These are phyloP conservation scores for Periophthalmodon schlosseri DNA, from an alignment of 2,113 vertebrate species.

Conservation along the genomic window DNA sequence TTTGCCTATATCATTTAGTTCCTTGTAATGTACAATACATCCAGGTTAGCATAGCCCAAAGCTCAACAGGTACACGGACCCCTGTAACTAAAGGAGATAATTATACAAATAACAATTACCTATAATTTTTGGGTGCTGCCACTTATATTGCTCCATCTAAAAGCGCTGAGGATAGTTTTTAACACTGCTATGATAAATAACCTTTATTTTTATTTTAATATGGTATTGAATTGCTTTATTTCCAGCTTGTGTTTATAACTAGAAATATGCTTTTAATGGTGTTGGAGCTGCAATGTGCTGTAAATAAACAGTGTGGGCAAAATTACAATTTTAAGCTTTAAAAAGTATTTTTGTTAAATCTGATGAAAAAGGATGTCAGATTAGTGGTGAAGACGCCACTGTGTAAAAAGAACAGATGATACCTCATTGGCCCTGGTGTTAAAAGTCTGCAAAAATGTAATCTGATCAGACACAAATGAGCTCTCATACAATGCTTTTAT, in stretches of 20 bases:
- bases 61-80: no score
- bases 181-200: no score
- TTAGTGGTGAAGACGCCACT: neutral
- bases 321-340: neutral
- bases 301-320: neutral
- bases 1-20: no score
- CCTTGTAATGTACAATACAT: no score
- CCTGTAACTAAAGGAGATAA: no score
- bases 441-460: neutral
- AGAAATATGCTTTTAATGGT: neutral
- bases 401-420: conserved; percentile 3
- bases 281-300: neutral
- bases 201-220: neutral
- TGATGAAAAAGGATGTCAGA: neutral
- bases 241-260: neutral
- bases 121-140: neutral
- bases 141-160: neutral
- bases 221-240: neutral
- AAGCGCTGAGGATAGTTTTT: no score
- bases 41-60: no score
- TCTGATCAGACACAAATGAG: neutral
- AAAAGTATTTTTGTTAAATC: neutral
- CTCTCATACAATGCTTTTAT: neutral
- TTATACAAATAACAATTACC: no score
- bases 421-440: neutral